Evolutionary conservation across 2,888 invertebrate genomes (phyloP).

Genomic region (Plebejus melissa): DNA sequence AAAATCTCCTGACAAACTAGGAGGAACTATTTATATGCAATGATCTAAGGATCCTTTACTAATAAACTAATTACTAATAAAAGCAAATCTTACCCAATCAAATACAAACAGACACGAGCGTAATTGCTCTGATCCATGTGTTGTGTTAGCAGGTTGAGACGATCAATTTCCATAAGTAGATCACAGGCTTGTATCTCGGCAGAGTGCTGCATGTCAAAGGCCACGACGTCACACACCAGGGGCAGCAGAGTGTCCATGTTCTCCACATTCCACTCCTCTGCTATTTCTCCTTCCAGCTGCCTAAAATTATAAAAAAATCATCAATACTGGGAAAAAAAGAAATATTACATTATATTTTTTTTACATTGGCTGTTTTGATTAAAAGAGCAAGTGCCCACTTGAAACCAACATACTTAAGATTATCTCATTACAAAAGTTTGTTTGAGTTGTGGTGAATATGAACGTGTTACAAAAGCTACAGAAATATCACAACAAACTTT

Average conservation of each 20-base stretch:
- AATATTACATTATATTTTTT: background rate
- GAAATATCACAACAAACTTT: too few relatives aligned
- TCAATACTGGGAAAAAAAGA: background rate
- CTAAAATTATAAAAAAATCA: conserved; percentile 56
- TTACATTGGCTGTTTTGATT: background rate
- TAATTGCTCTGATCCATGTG: conserved; percentile 95
- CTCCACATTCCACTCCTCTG: conserved; percentile 87
- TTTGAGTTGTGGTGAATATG: too few relatives aligned
- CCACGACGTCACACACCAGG: conserved; percentile 92
- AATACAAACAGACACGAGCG: conserved; percentile 94
- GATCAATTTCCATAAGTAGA: conserved; percentile 97
- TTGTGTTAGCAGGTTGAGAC: conserved; percentile 89
- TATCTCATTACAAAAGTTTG: too few relatives aligned
- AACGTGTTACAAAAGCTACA: too few relatives aligned
- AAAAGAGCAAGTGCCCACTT: too few relatives aligned
- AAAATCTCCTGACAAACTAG: background rate
- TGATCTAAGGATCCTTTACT: background rate
- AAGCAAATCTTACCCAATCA: conserved; percentile 75
- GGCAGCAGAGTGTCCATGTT: conserved; percentile 82
- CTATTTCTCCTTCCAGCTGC: conserved; percentile 93
- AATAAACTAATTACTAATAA: background rate
- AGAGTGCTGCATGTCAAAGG: conserved; percentile 97
- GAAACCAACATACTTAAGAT: too few relatives aligned
- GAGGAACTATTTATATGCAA: background rate
- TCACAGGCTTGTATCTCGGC: conserved; percentile 99